Conservation (phyloP, 2,113 vertebrate species). For the Jacana jacana region DNA sequence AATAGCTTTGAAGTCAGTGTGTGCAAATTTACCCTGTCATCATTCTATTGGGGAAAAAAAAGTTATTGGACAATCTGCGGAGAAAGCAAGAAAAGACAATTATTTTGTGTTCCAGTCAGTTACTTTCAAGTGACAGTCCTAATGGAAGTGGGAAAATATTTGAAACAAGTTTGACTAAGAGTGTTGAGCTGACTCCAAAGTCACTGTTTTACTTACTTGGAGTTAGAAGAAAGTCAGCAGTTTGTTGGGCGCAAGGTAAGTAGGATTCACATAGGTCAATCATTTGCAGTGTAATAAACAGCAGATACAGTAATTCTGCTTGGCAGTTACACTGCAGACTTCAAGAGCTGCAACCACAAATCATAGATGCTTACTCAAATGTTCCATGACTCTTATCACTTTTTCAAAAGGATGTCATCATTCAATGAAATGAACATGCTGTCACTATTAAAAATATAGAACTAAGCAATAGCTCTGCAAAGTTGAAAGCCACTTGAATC, state of each 20-base stretch:
- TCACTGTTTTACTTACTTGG: slow-evolving; percentile 27
- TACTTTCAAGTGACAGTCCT: slow-evolving; percentile 18
- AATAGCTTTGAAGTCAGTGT: not conserved
- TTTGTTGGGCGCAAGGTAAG: slow-evolving; percentile 49
- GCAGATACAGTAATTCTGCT: slow-evolving; percentile 48
- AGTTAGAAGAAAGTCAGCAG: slow-evolving; percentile 41
- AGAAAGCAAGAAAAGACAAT: slow-evolving; percentile 51
- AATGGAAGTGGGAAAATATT: slow-evolving; percentile 16
- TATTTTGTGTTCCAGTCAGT: slow-evolving; percentile 50
- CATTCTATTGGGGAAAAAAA: not conserved
- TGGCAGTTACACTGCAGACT: slow-evolving; percentile 25
- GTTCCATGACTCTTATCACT: slow-evolving; percentile 33
- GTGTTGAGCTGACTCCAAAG: slow-evolving; percentile 27
- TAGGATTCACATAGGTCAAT: slow-evolving; percentile 42
- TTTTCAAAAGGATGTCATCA: slow-evolving; percentile 21
- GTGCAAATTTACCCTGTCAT: not conserved
- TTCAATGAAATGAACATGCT: slow-evolving; percentile 24
- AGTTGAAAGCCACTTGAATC: not conserved
- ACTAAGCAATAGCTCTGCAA: not conserved
- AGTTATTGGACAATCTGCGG: not conserved
- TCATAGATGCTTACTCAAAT: slow-evolving; percentile 49
- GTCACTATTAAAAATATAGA: slow-evolving; percentile 28
- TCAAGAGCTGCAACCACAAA: slow-evolving; percentile 11
- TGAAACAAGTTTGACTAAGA: slow-evolving; percentile 21
- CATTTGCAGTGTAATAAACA: slow-evolving; percentile 54